Base-by-base conservation (phyloP, 1,140 invertebrate species). In the Sinonovacula constricta region DNA sequence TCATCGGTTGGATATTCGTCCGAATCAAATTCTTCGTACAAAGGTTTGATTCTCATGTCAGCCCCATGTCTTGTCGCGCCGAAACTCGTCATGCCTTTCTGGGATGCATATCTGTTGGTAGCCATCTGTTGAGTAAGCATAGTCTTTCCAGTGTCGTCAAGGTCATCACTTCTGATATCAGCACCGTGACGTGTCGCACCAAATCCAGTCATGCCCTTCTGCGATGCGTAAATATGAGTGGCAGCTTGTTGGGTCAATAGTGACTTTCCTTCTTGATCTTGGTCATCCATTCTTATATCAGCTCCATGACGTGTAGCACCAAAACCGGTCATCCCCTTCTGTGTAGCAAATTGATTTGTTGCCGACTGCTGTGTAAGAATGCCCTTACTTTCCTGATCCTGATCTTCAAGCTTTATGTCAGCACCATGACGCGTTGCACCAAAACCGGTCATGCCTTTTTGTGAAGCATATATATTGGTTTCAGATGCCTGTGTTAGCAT, bases 401-500 rank as follows among this genome's bases (percentile, higher is more conserved):
- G 33, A 31, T 77, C 74, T 28, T 77, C 65, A 24, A 36, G 51
- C 24, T 26, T 22, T 10, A 77, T 28, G 59, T 86, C 85, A 22
- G 80, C 60, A 28, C 81, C 72, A 49, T 85, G 85, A 30, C 87
- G 71, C 3, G 69, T 51, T 34, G 96, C 96, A 2, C 97, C 97
- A 66, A 97, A 95, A 1, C 53, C 71, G 91, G 94, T 97, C 88
- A 96, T 95, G 18, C 97, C 97, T 30, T 83, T 84, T 60, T 89
- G 88, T n/a, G 72, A 83, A 22, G 90, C 91, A 1, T 96, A 94
- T 86, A 96, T 96, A 92, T 98, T 98, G 59, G 95, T 95, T 56
- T 97, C 97, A 56, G 96, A 96, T 89, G 98, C 96, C 0, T 98
- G 93, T 74, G 96, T 96, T 80, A 98, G 97, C 31, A 98, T 93